Evolutionary conservation across 2,888 invertebrate species (phyloP).

Genomic region (Ochlodes sylvanus): DNA sequence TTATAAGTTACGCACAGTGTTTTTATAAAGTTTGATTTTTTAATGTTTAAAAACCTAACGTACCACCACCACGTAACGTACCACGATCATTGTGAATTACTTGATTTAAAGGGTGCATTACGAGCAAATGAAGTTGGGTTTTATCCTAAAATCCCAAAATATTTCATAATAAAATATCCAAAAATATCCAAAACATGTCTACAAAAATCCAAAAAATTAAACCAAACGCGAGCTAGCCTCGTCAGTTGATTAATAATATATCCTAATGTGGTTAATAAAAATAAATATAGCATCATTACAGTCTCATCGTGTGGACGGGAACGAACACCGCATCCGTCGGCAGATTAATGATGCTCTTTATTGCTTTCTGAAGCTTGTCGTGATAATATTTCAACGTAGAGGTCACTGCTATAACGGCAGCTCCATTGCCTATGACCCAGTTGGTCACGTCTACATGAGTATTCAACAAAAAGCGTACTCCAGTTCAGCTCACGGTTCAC

Average conservation of each 20-base stretch:
- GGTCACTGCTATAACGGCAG: conserved; percentile 19
- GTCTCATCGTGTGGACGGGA: conserved; percentile 36
- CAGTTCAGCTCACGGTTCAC: too few species aligned
- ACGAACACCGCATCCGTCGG: conserved; percentile 40
- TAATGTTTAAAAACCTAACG: too few species aligned
- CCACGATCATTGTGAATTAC: too few species aligned
- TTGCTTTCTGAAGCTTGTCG: conserved; percentile 44
- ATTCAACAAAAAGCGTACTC: too few species aligned
- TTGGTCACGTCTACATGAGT: neutral
- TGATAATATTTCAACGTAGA: conserved; percentile 28
- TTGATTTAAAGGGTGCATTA: too few species aligned
- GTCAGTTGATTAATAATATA: conserved; percentile 29
- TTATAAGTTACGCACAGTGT: too few species aligned
- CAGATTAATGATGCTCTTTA: conserved; percentile 48
- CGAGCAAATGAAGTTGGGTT: too few species aligned
- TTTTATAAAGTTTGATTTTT: too few species aligned
- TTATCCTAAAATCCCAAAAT: too few species aligned
- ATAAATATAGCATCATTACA: conserved; percentile 40
- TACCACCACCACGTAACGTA: too few species aligned
- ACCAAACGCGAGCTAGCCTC: conserved; percentile 5
- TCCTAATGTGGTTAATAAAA: conserved; percentile 30
- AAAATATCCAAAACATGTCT: neutral
- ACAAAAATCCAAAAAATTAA: neutral
- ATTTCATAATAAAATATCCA: neutral
- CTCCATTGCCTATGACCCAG: neutral